Evolutionary conservation across 35 echinoderm and acorn worm species (phyloP), one percentile per base, ranked within the genome.

Genomic region (Ophioderma brevispina): DNA sequence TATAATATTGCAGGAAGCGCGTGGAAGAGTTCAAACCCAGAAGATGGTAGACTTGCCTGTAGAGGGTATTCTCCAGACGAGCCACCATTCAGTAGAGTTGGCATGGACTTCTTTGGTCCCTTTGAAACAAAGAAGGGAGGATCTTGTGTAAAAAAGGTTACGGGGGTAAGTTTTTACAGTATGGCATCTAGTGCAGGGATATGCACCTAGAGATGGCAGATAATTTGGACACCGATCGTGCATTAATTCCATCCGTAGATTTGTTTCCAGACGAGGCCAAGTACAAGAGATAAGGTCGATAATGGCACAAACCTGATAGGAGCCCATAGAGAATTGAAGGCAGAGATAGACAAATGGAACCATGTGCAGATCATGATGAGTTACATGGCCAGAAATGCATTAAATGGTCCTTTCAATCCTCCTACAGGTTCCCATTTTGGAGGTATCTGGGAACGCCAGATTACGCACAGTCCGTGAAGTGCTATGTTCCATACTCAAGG

Each of bases 61-160:
- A 52, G 46, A 52, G 8, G 8, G 46, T 52, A 21, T 52, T 11
- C 46, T 11, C 33, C 33, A 21, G 33, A 70, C n/a, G 83, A 87
- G 28, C 85, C 85, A 17, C 85, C 85, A 21, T 87, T 87, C 40
- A 87, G 13, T 34, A 13, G 43, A 50, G 36, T 36, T 77, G 92
- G 86, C 13, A 38, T 94, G 19, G 81, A 89, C 50, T 90, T 80
- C 32, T 94, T 90, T 76, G 88, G 88, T 32, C 88, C 88, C 41
- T 90, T 82, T 50, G 75, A 86, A 55, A 30, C 79, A 55, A 82
- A 40, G n/a, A 38, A 80, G 33, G 42, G 59, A 19, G 23, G 91
- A 83, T 75, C 35, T 40, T 55, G n/a, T 11, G 35, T 82, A 0
- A 90, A 86, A 37, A 14, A 55, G 38, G 90, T 87, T 82, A n/a